Evolutionary conservation across 2,888 invertebrate species (phyloP), one percentile per base, ranked within the genome.

Genomic region (Cremastinae sp.): DNA sequence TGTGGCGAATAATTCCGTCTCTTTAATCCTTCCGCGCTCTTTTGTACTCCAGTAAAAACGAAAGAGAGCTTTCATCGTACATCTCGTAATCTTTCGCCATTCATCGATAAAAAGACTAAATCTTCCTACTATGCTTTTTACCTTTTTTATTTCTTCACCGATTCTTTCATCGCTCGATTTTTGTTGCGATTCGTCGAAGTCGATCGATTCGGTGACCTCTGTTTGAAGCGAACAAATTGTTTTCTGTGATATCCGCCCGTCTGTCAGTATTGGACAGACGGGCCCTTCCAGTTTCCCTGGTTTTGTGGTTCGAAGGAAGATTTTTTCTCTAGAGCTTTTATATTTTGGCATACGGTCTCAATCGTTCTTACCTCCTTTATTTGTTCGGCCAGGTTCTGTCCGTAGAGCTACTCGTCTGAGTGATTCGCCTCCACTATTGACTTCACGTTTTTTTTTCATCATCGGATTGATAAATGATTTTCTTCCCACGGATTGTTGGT

Each of bases 381-480:
- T n/a, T n/a, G n/a, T n/a, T n/a, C n/a, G n/a, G n/a, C n/a, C n/a
- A n/a, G n/a, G n/a, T n/a, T n/a, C n/a, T n/a, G n/a, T n/a, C n/a
- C n/a, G n/a, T n/a, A n/a, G n/a, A n/a, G n/a, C n/a, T n/a, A n/a
- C n/a, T n/a, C n/a, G n/a, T n/a, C n/a, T n/a, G n/a, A n/a, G n/a
- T n/a, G n/a, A n/a, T n/a, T n/a, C n/a, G n/a, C n/a, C n/a, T n/a
- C n/a, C n/a, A n/a, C n/a, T n/a, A n/a, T n/a, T n/a, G n/a, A n/a
- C n/a, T n/a, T n/a, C n/a, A n/a, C n/a, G n/a, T n/a, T n/a, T 37
- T 39, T 72, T 78, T 1, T 73, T 78, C 66, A 78, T 45, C 10
- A 75, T 39, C 12, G 73, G 69, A 8, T 64, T 73, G 28, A 43
- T 70, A 41, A 61, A 70, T 4, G 53, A 59, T 53, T 70, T 70